A percentile compares a stretch with the other conserved stretches of the same genome.
phyloP scores from a whole-genome alignment of 2,888 invertebrate species.

The Leucania comma region DNA sequence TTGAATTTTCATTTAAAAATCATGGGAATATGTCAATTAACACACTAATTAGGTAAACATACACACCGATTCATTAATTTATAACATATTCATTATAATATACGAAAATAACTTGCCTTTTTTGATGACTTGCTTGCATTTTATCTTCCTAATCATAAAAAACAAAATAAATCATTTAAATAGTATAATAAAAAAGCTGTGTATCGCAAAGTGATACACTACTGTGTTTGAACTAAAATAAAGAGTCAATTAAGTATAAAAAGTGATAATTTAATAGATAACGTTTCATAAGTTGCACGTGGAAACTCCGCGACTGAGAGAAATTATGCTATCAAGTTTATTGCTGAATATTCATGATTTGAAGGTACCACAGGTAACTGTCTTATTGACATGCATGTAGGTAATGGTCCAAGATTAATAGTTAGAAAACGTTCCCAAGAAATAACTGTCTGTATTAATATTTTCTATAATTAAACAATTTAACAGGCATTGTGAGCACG shows the following conservation, averaged over 20 bases:
- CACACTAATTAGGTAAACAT: conserved; percentile 56
- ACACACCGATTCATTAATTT: conserved; percentile 35
- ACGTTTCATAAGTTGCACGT: conserved; percentile 49
- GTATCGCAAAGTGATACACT: conserved; percentile 52
- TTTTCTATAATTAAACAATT: background rate
- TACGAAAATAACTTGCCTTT: conserved; percentile 55
- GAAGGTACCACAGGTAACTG: conserved; percentile 14
- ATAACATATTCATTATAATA: conserved; percentile 46
- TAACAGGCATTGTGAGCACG: background rate
- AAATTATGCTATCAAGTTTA: conserved; percentile 52
- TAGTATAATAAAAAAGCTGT: conserved; percentile 51
- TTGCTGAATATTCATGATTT: conserved; percentile 62
- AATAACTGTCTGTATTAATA: background rate
- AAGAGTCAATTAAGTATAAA: conserved; percentile 62
- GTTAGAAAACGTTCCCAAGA: background rate
- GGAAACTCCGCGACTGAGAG: conserved; percentile 28
- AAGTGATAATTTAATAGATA: conserved; percentile 62
- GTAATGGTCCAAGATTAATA: conserved; percentile 20
- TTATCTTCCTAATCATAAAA: conserved; percentile 58
- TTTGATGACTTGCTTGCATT: conserved; percentile 38
- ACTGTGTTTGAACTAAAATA: conserved; percentile 52
- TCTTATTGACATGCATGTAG: conserved; percentile 35
- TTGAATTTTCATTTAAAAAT: conserved; percentile 11
- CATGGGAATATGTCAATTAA: conserved; percentile 48
- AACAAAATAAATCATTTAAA: conserved; percentile 60